phyloP scores from a whole-genome alignment of 2,888 invertebrate species.

The Melanophora roralis region DNA sequence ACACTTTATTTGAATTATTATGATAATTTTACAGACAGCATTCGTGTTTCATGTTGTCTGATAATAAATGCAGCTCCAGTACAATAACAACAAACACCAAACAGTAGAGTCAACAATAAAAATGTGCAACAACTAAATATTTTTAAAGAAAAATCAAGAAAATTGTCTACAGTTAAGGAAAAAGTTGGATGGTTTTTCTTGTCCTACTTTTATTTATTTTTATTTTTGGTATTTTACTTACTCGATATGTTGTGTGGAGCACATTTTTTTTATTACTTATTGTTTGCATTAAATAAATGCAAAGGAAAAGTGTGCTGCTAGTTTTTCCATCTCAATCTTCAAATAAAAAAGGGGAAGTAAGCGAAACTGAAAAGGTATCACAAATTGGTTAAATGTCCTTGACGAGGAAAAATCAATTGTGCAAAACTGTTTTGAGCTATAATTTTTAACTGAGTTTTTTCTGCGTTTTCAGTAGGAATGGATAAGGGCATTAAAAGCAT shows the following conservation, averaged over 20 bases:
- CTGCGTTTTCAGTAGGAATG: too few species aligned
- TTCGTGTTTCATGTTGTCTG: conserved; percentile 65
- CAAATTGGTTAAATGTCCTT: background rate
- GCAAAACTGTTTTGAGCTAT: too few species aligned
- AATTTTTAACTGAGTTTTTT: too few species aligned
- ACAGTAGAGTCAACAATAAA: background rate
- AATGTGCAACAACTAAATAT: conserved; percentile 26
- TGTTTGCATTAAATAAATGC: conserved; percentile 23
- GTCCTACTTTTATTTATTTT: conserved; percentile 15
- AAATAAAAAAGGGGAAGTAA: conserved; percentile 6
- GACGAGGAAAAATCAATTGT: too few species aligned
- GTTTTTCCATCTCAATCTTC: background rate
- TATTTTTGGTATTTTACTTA: background rate
- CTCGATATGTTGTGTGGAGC: conserved; percentile 1
- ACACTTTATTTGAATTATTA: conserved; percentile 65
- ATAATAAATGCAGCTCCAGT: conserved; percentile 59
- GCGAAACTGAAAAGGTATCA: background rate
- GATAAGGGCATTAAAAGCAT: too few species aligned
- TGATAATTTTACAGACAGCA: conserved; percentile 65
- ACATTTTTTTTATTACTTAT: background rate
- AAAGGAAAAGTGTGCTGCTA: conserved; percentile 8
- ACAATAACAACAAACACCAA: conserved; percentile 5
- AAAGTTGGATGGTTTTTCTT: conserved; percentile 21
- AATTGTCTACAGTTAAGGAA: conserved; percentile 20
- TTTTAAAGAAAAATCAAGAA: background rate